phyloP scores from a whole-genome alignment of 2,113 vertebrate species.

The Zingel zingel region DNA sequence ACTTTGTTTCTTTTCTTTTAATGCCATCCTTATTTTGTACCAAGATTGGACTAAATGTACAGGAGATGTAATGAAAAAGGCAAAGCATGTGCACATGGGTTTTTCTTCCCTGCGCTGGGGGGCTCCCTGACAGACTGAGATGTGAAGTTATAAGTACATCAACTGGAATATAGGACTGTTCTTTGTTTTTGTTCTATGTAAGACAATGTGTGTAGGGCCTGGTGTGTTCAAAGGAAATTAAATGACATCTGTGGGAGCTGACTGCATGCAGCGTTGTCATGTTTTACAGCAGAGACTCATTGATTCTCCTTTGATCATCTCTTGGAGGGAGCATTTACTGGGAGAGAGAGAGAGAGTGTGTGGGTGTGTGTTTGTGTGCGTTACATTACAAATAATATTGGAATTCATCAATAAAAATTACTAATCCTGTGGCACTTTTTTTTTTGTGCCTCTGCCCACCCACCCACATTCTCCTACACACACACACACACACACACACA shows the following conservation, averaged over 20 bases:
- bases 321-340: constrained; percentile 2
- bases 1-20: too few relatives aligned
- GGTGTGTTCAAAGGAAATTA: constrained; percentile 37
- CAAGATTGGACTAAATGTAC: too few relatives aligned
- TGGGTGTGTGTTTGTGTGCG: background rate
- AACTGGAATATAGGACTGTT: background rate
- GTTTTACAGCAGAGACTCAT: constrained; percentile 26
- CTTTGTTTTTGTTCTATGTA: constrained; percentile 23
- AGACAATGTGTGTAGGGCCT: constrained; percentile 1
- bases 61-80: too few relatives aligned
- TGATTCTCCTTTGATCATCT: constrained; percentile 36
- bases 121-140: too few relatives aligned
- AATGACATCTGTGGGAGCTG: constrained; percentile 18
- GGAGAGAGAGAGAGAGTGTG: constrained; percentile 1
- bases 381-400: constrained; percentile 11
- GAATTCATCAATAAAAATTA: background rate
- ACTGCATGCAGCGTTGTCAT: constrained; percentile 21
- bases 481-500: too few relatives aligned
- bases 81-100: too few relatives aligned
- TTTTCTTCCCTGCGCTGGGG: too few relatives aligned
- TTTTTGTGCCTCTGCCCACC: too few relatives aligned
- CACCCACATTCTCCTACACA: too few relatives aligned
- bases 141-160: too few relatives aligned
- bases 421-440: too few relatives aligned
- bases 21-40: too few relatives aligned